Evolutionary conservation across 2,797 vertebrate genomes (phyloP), one percentile per base, ranked within the genome.

Genomic region (Diceros bicornis): DNA sequence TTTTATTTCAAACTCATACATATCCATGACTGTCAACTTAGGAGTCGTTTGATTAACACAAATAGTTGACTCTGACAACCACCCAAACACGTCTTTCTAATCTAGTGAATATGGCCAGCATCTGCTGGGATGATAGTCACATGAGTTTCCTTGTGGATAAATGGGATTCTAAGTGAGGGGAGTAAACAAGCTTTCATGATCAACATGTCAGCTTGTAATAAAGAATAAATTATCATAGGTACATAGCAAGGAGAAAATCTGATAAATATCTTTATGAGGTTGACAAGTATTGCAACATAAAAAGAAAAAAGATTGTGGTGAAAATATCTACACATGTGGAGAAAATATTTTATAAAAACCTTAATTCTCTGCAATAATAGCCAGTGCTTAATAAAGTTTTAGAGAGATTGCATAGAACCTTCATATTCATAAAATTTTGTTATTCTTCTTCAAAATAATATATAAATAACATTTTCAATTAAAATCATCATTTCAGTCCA

Each of bases 1-100:
- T 86, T 91, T 89, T 52, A 86, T 93, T 93, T 82, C 88, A 89
- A 34, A 55, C 66, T 82, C 50, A n/a, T 72, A 41, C 23, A 1
- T 29, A 32, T 25, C 29, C 27, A 21, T 89, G 88, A 62, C 78
- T 64, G 34, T 78, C 91, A 41, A 41, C 47, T 68, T 72, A 16
- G 18, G 37, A 96, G 57, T 32, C 71, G 2, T 86, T 68, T 50
- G 29, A 94, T 74, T n/a, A 82, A 44, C 29, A 34, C 57, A 34
- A 29, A 74, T 2, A 0, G 74, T 87, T 92, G 81, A 62, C 85
- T 78, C 57, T 92, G 50, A 90, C 75, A 88, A 50, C 10, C 10
- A 23, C 32, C 4, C 18, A 4, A 50, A 29, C 1, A 21, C 41
- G n/a, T 72, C 79, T 85, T 71, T 83, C 27, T 61, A 29, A 83